Evolutionary conservation across 2,113 vertebrate genomes (phyloP).

Genomic region (Aegotheles bennettii): DNA sequence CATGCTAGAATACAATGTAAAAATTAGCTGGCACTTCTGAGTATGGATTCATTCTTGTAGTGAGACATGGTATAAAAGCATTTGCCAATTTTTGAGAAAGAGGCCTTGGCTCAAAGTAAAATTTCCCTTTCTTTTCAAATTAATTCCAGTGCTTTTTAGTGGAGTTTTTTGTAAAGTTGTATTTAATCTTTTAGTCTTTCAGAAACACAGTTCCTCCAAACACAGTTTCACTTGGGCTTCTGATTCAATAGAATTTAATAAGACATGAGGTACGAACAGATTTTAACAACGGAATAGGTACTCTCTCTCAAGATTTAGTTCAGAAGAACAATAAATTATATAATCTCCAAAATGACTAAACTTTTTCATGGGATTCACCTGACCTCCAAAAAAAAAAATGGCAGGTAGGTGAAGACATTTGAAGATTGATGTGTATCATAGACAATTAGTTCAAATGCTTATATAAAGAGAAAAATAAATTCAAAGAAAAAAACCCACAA

Average conservation of each 20-base stretch:
- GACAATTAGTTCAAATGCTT: neutral
- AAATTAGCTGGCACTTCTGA: neutral
- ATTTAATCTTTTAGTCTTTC: neutral
- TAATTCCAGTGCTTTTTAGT: neutral
- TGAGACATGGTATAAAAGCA: neutral
- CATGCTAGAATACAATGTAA: fast-evolving
- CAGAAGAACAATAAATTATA: neutral
- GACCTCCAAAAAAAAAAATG: neutral
- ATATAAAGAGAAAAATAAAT: neutral
- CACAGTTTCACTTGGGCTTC: neutral
- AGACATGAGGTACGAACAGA: neutral
- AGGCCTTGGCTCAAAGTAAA: neutral
- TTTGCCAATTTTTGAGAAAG: neutral
- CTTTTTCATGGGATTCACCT: neutral
- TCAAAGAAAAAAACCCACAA: neutral
- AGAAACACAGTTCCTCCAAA: neutral
- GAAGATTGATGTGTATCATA: neutral
- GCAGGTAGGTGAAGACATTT: neutral
- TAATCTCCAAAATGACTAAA: neutral
- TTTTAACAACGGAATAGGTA: neutral
- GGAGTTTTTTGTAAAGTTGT: neutral
- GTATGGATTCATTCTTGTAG: neutral
- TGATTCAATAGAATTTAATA: neutral
- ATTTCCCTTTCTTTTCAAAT: neutral
- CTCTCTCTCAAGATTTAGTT: neutral